Percentiles rank a stretch among this genome's conserved stretches.
Evolutionary conservation across 2,888 invertebrate genomes (phyloP).

Genomic region (Lasioglossum morio): DNA sequence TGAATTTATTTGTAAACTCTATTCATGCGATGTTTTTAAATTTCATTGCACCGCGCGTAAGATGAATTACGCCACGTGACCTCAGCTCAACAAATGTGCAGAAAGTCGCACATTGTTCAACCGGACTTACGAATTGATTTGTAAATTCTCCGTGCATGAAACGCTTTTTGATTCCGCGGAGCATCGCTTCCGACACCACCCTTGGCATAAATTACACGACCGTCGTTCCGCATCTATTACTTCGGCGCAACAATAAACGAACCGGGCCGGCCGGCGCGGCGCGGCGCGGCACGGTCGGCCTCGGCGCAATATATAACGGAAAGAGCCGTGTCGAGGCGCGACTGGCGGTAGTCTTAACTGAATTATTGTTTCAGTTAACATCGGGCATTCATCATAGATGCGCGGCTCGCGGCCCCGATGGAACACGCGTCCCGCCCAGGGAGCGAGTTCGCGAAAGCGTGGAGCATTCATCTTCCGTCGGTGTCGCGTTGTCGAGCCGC

Average conservation of each 20-base stretch:
- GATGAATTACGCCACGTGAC: background rate
- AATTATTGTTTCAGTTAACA: conserved; percentile 78
- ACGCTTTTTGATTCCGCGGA: background rate
- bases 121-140: background rate
- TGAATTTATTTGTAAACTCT: background rate
- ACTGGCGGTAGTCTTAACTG: conserved; percentile 76
- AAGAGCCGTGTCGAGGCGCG: conserved; percentile 34
- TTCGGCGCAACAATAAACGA: conserved; percentile 45
- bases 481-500: conserved; percentile 58
- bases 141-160: background rate
- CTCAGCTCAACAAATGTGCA: background rate
- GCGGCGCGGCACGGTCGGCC: background rate
- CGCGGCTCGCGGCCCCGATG: conserved; percentile 54
- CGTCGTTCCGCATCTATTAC: conserved; percentile 40
- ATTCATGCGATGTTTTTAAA: background rate
- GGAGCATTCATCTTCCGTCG: conserved; percentile 74
- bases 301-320: conserved; percentile 19
- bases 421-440: conserved; percentile 73
- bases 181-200: conserved; percentile 2
- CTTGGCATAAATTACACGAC: conserved; percentile 1
- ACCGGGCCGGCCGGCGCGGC: background rate
- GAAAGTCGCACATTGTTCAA: background rate
- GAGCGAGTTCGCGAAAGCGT: conserved; percentile 69
- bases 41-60: background rate
- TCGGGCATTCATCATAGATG: conserved; percentile 75